Base-by-base conservation (phyloP, 2,888 invertebrate genomes). In the Cacoxenus indagator region DNA sequence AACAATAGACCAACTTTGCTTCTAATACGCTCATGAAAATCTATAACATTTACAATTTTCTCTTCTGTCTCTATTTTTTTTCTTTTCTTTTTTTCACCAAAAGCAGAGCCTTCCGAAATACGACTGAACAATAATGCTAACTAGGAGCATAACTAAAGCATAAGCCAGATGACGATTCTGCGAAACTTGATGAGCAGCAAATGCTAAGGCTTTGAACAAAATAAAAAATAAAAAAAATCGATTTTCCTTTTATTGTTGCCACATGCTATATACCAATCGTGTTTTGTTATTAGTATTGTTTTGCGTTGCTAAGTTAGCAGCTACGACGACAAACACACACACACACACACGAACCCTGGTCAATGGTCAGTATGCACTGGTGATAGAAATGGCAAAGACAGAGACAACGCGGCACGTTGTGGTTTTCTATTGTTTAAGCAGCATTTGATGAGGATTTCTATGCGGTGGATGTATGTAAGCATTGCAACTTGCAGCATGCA, bases 11-110 rank as follows among this genome's bases (percentile, higher is more conserved):
- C 45, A 64, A 62, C 57, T 57, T 46, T 51, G 26, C 48, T 67
- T 29, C 26, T 55, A 55, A 67, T 69, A 51, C 57, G 57, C 57
- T 57, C 69, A 67, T 67, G 67, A 64, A 65, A 69, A 29, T 66
- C 24, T 19, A 48, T 26, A 62, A 45, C 24, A 43, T 62, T 45
- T 45, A 24, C 61, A 45, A 11, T 37, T 2, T 37, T 37, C 14
- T 37, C 37, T 37, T 37, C 14, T 17, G 5, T n/a, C 4, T 19
- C 14, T 43, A 1, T 26, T 43, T 19, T 24, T 43, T 24, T 27
- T n/a, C 29, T 19, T 45, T 46, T 27, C 0, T n/a, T 17, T 37
- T 31, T 31, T 6, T 4, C 31, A n/a, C n/a, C n/a, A n/a, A n/a
- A n/a, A n/a, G n/a, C n/a, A n/a, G n/a, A n/a, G n/a, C n/a, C n/a